These are phyloP conservation scores for Hyphantria cunea DNA, from an alignment of 1,140 invertebrate species.

Conservation along the genomic window DNA sequence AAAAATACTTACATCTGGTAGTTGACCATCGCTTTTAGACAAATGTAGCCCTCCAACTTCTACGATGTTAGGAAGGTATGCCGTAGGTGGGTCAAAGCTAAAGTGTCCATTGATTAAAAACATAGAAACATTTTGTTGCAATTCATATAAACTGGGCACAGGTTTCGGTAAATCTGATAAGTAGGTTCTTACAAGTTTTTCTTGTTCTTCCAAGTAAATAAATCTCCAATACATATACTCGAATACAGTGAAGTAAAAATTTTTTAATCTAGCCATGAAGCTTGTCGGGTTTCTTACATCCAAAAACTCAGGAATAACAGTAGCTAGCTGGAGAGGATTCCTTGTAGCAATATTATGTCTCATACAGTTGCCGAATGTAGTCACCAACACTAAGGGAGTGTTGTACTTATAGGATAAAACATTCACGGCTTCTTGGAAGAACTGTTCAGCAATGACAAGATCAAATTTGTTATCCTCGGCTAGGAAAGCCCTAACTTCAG, in stretches of 20 bases:
- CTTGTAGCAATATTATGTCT: conserved; percentile 79
- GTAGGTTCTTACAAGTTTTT: conserved; percentile 64
- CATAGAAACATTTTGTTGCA: conserved; percentile 79
- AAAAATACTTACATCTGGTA: conserved; percentile 54
- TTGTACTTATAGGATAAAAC: conserved; percentile 81
- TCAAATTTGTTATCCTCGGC: conserved; percentile 76
- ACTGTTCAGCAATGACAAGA: conserved; percentile 81
- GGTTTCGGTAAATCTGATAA: conserved; percentile 52
- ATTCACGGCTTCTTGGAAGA: conserved; percentile 82
- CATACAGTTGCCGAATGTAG: conserved; percentile 82
- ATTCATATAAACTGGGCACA: conserved; percentile 72
- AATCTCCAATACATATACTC: conserved; percentile 65
- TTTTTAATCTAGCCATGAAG: conserved; percentile 66
- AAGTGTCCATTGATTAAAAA: conserved; percentile 79
- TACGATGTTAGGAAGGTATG: conserved; percentile 80
- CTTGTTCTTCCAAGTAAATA: conserved; percentile 62
- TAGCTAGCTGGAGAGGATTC: conserved; percentile 79
- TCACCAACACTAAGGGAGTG: conserved; percentile 79
- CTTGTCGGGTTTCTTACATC: conserved; percentile 60
- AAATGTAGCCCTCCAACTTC: conserved; percentile 84
- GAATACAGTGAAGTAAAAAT: conserved; percentile 60
- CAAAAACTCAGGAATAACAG: conserved; percentile 74
- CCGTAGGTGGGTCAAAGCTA: conserved; percentile 65
- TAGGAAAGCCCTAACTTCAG: conserved; percentile 72
- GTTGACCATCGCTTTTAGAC: conserved; percentile 45